phyloP scores from a whole-genome alignment of 1,140 invertebrate genomes.

The Halotydeus destructor region DNA sequence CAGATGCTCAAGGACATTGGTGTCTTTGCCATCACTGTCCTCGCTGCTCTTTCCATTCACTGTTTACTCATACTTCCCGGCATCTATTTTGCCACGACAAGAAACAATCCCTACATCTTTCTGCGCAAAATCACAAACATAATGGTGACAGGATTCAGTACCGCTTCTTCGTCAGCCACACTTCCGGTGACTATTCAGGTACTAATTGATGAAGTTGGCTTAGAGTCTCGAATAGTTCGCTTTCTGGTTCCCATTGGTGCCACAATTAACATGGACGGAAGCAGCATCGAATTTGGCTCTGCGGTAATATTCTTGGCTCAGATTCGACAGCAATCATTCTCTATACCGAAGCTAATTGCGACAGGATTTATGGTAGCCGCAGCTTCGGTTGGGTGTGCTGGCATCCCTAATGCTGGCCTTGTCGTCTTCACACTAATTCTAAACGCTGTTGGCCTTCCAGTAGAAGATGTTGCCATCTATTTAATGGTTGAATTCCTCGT shows the following conservation, averaged over 20 bases:
- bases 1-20: constrained; percentile 29
- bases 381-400: constrained; percentile 87
- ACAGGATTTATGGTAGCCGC: constrained; percentile 80
- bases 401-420: constrained; percentile 46
- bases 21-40: constrained; percentile 30
- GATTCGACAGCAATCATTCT: constrained; percentile 46
- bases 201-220: constrained; percentile 31
- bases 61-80: constrained; percentile 25
- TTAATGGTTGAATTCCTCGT: constrained; percentile 43
- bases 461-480: constrained; percentile 38
- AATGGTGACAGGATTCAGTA: constrained; percentile 29
- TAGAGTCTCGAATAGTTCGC: constrained; percentile 32
- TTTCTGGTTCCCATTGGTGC: constrained; percentile 78
- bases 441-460: constrained; percentile 38
- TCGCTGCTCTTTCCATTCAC: constrained; percentile 27
- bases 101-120: constrained; percentile 27
- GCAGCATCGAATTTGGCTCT: constrained; percentile 78
- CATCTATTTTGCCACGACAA: constrained; percentile 24
- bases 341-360: constrained; percentile 58
- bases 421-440: constrained; percentile 40
- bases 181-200: constrained; percentile 33
- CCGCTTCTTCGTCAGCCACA: constrained; percentile 23
- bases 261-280: constrained; percentile 89
- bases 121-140: constrained; percentile 27
- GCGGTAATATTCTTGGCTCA: constrained; percentile 87